Evolutionary conservation across 64 coral and sea anemone genomes (phyloP).

Genomic region (Dendronephthya gigantea): DNA sequence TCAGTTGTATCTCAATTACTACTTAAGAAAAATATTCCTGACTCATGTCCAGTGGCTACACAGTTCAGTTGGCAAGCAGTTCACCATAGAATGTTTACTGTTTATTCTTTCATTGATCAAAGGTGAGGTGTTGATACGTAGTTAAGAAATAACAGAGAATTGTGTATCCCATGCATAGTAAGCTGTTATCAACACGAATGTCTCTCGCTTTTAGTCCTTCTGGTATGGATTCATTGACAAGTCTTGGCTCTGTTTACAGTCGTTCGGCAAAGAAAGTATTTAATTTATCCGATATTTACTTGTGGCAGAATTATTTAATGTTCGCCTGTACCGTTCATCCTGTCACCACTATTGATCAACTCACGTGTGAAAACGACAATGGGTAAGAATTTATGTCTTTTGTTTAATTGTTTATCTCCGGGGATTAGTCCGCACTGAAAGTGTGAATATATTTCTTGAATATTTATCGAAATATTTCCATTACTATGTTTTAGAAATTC

Average conservation of each 20-base stretch:
- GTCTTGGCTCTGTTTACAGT: slow-evolving; percentile 78
- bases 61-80: slow-evolving; percentile 95
- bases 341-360: slow-evolving; percentile 25
- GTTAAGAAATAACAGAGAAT: not conserved
- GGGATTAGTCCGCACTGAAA: too few species aligned
- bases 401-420: too few species aligned
- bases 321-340: slow-evolving; percentile 85
- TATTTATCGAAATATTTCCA: too few species aligned
- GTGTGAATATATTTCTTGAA: too few species aligned
- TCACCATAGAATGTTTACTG: slow-evolving; percentile 65
- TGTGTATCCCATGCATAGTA: too few species aligned
- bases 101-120: slow-evolving; percentile 80
- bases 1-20: slow-evolving; percentile 64
- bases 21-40: slow-evolving; percentile 66
- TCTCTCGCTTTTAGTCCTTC: slow-evolving; percentile 70
- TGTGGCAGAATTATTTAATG: slow-evolving; percentile 86
- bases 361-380: slow-evolving; percentile 62
- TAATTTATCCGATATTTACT: slow-evolving; percentile 60
- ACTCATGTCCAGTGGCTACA: slow-evolving; percentile 58
- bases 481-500: slow-evolving; percentile 6
- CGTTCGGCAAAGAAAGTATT: slow-evolving; percentile 76
- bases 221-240: slow-evolving; percentile 93
- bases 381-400: slow-evolving; percentile 39
- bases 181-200: too few species aligned
- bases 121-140: slow-evolving; percentile 27